Evolutionary conservation across 2,888 invertebrate genomes (phyloP).

Genomic region (Netelia virgata): DNA sequence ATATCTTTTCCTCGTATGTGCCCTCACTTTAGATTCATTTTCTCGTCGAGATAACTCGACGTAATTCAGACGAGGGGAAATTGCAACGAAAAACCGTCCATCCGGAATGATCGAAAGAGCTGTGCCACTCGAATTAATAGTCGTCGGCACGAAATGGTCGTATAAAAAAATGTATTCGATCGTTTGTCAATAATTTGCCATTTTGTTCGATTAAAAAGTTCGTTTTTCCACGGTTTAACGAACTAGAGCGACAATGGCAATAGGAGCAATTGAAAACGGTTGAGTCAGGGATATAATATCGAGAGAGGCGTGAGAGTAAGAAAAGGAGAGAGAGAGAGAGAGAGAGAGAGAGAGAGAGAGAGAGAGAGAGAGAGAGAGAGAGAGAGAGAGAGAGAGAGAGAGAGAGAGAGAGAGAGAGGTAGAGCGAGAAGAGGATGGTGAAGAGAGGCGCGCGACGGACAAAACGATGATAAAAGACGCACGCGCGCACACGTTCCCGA

Average conservation of each 20-base stretch:
- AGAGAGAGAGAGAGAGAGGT: too few relatives aligned
- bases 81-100: background rate
- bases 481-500: slow-evolving; percentile 5
- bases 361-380: too few relatives aligned
- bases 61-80: background rate
- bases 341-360: too few relatives aligned
- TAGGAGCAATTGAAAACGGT: too few relatives aligned
- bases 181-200: too few relatives aligned
- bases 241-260: background rate
- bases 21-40: slow-evolving; percentile 51
- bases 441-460: slow-evolving; percentile 8
- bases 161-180: too few relatives aligned
- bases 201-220: background rate
- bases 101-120: too few relatives aligned
- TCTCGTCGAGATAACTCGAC: slow-evolving; percentile 15
- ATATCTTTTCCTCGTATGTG: slow-evolving; percentile 18
- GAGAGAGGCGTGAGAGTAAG: slow-evolving; percentile 35
- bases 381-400: too few relatives aligned
- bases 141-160: too few relatives aligned
- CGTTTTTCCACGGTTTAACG: background rate
- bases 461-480: slow-evolving; percentile 11
- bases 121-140: too few relatives aligned
- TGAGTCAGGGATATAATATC: slow-evolving; percentile 40
- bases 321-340: background rate
- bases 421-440: background rate